A percentile compares a stretch with the other conserved stretches of the same genome.
Conservation (phyloP, 2,888 invertebrate species). For the Melanotus villosus region DNA sequence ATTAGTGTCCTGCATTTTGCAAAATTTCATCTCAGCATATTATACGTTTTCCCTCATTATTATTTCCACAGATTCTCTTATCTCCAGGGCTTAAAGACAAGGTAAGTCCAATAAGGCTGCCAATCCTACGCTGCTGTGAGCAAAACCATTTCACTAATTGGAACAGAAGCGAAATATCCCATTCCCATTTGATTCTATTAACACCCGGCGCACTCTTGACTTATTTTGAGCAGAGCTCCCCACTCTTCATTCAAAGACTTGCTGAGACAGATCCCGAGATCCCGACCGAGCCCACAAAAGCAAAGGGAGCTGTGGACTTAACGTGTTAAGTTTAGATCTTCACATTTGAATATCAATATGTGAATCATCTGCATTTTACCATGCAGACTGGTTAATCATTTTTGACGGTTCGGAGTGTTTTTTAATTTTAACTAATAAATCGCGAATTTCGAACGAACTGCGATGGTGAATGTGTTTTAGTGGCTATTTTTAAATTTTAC, state of each 20-base stretch:
- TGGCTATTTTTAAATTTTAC: conserved; percentile 11
- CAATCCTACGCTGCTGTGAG: neutral
- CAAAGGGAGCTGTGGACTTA: conserved; percentile 20
- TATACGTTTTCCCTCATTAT: too few species aligned
- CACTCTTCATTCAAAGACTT: conserved; percentile 45
- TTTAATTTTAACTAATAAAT: neutral
- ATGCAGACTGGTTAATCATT: neutral
- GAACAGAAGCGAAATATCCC: conserved; percentile 26
- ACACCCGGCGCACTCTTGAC: conserved; percentile 56
- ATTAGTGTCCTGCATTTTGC: too few species aligned
- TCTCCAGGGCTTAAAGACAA: too few species aligned
- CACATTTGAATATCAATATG: conserved; percentile 27
- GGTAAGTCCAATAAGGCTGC: too few species aligned
- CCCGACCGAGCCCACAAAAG: conserved; percentile 42
- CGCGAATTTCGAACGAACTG: conserved; percentile 12
- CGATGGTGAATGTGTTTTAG: neutral
- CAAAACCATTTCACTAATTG: conserved; percentile 8
- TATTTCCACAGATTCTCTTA: too few species aligned
- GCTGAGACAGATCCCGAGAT: conserved; percentile 36
- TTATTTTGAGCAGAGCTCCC: conserved; percentile 61
- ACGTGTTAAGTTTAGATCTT: conserved; percentile 23
- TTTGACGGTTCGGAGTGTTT: conserved; percentile 30
- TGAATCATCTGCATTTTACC: conserved; percentile 24
- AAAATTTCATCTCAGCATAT: too few species aligned
- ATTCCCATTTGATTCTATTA: conserved; percentile 36